Evolutionary conservation across 2,113 vertebrate genomes (phyloP).

Genomic region (Okapia johnstoni): DNA sequence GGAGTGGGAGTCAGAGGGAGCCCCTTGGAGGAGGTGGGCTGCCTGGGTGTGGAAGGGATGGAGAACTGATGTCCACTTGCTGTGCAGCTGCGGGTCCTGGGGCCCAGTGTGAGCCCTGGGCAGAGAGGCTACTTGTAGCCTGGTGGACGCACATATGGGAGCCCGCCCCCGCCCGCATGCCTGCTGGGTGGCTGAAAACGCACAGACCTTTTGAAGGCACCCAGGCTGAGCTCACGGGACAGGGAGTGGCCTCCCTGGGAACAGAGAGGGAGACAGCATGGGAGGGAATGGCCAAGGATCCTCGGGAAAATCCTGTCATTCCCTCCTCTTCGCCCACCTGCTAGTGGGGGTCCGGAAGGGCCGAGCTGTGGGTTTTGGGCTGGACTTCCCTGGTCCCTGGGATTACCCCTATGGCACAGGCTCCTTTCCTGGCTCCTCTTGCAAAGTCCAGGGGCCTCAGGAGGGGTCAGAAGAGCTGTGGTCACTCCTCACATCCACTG

Average conservation of each 20-base stretch:
- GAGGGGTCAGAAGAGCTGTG: not conserved
- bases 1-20: not conserved
- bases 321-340: not conserved
- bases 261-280: not conserved
- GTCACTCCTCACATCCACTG: not conserved
- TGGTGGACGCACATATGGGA: fast-evolving
- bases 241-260: not conserved
- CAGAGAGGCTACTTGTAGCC: not conserved
- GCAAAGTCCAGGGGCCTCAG: not conserved
- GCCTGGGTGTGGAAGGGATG: not conserved
- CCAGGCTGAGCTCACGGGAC: not conserved
- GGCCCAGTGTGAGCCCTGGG: not conserved
- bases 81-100: not conserved
- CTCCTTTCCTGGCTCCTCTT: not conserved
- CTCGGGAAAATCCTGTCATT: not conserved
- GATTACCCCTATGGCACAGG: not conserved
- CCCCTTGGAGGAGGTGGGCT: not conserved
- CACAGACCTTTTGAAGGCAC: not conserved
- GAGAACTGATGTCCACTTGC: not conserved
- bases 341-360: not conserved
- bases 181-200: not conserved
- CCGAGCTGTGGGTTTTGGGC: not conserved
- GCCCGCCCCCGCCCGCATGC: not conserved
- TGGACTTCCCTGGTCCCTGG: not conserved
- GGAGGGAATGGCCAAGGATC: not conserved